A percentile compares a stretch with the other conserved stretches of the same genome.
These are phyloP conservation scores for Anolis sagrei DNA, from an alignment of 2,113 vertebrate genomes.

Conservation along the genomic window DNA sequence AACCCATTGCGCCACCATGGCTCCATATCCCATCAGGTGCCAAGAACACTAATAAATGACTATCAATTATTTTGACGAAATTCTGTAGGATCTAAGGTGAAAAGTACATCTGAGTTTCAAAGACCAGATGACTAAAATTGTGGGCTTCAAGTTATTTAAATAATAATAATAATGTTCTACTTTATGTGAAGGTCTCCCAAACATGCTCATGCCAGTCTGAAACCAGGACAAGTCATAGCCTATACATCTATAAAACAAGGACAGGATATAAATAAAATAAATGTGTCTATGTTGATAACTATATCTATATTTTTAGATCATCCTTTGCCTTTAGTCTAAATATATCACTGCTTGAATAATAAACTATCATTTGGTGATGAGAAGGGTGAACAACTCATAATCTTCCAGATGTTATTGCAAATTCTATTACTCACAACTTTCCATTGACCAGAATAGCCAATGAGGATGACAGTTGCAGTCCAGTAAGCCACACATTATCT, in stretches of 20 bases:
- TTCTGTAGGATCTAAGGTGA: no score
- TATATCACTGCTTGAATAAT: background rate
- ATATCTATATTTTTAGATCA: background rate
- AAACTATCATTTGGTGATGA: background rate
- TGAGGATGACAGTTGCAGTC: no score
- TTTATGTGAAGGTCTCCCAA: background rate
- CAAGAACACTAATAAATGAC: background rate
- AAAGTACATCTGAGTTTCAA: background rate
- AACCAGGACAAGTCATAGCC: background rate
- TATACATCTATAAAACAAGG: background rate
- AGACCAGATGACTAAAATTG: background rate
- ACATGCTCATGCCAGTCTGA: background rate
- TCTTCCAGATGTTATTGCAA: background rate
- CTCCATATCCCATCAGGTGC: background rate
- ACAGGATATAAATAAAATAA: background rate
- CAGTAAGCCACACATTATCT: no score
- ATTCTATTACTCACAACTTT: background rate
- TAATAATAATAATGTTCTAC: fast-evolving
- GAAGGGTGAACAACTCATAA: no score
- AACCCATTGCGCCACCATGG: no score
- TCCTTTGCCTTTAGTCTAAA: background rate
- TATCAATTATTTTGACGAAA: background rate
- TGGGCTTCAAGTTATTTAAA: background rate
- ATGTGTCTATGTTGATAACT: background rate
- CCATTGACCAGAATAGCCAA: no score